These are phyloP conservation scores for Recurvirostra avosetta DNA, from an alignment of 2,113 vertebrate species.

Conservation along the genomic window DNA sequence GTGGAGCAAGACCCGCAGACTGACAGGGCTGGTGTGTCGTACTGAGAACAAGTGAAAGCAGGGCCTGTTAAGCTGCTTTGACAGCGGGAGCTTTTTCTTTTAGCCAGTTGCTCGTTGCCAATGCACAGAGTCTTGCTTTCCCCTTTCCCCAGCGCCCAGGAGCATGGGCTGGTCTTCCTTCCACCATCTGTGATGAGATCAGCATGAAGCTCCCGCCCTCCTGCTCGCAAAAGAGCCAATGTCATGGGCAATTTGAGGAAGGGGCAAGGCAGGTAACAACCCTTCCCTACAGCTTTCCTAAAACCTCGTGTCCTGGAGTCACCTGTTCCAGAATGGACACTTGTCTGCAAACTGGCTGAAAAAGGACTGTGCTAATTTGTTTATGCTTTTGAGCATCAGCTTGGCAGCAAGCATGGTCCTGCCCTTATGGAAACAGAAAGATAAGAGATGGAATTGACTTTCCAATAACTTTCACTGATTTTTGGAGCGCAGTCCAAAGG, in stretches of 20 bases:
- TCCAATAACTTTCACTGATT: neutral
- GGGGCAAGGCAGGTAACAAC: neutral
- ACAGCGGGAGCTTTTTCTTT: neutral
- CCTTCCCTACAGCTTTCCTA: neutral
- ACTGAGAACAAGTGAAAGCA: neutral
- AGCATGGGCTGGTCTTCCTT: neutral
- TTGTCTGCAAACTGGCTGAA: neutral
- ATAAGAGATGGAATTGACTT: neutral
- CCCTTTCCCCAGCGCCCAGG: neutral
- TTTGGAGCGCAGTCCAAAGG: neutral
- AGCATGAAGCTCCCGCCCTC: neutral
- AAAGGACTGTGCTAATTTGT: neutral
- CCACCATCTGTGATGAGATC: slow-evolving; percentile 12
- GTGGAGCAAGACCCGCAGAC: neutral
- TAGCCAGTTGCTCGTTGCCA: neutral
- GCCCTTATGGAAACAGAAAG: neutral
- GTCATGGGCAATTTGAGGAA: neutral
- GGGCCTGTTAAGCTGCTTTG: neutral
- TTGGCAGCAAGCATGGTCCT: neutral
- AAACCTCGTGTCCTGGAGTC: neutral
- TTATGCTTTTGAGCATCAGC: neutral
- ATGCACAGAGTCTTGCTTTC: neutral
- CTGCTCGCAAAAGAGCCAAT: neutral
- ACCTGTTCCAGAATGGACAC: neutral
- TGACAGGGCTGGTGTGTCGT: neutral